A percentile compares a stretch with the other conserved stretches of the same genome.
phyloP scores from a whole-genome alignment of 1,140 invertebrate species.

The Meloidogyne floridensis region DNA sequence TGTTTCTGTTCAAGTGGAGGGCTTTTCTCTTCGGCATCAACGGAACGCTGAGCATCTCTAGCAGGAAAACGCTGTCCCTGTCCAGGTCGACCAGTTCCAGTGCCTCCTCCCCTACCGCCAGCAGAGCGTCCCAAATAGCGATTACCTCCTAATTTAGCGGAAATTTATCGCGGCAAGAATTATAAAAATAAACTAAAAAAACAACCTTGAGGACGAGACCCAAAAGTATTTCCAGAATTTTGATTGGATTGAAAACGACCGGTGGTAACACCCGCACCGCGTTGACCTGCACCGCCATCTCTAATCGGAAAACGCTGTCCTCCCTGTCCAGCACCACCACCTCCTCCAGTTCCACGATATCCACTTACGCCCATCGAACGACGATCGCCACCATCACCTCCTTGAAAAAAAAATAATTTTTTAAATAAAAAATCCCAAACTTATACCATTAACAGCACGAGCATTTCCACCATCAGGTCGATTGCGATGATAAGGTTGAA shows the following conservation, averaged over 20 bases:
- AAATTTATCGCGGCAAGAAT: not conserved
- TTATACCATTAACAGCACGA: not conserved
- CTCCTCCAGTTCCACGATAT: not conserved
- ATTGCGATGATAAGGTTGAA: conserved; percentile 5
- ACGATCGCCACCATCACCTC: conserved; percentile 11
- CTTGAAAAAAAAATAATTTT: not conserved
- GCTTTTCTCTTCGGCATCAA: not conserved
- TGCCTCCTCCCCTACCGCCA: not conserved
- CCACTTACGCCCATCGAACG: conserved; percentile 9
- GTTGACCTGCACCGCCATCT: not conserved
- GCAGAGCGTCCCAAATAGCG: not conserved
- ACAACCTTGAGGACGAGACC: not conserved
- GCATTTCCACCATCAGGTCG: not conserved
- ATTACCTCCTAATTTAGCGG: not conserved
- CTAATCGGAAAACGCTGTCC: not conserved
- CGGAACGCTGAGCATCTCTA: not conserved
- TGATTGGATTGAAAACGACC: not conserved
- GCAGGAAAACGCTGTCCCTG: not conserved
- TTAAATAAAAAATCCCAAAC: not conserved
- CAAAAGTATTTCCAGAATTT: not conserved
- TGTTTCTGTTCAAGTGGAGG: not conserved
- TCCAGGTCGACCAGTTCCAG: not conserved
- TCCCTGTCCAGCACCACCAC: not conserved
- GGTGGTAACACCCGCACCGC: not conserved
- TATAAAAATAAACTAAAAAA: not conserved